Evolutionary conservation across 2,797 vertebrate genomes (phyloP).

Genomic region (Eupleurogrammus muticus): DNA sequence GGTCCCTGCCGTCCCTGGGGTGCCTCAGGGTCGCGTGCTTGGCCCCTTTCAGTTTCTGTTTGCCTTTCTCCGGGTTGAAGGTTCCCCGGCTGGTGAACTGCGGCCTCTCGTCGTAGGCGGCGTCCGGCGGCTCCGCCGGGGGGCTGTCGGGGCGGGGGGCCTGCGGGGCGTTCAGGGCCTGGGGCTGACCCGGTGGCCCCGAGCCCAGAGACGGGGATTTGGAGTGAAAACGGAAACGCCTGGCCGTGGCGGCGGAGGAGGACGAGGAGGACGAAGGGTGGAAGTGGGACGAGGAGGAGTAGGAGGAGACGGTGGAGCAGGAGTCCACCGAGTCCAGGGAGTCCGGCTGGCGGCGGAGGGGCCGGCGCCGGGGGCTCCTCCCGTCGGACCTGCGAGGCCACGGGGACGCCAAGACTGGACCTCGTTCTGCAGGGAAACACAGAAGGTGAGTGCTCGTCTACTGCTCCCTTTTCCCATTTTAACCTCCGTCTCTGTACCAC

Average conservation of each 20-base stretch:
- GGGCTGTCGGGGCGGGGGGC: constrained; percentile 55
- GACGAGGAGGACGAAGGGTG: constrained; percentile 84
- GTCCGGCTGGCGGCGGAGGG: constrained; percentile 84
- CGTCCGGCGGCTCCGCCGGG: constrained; percentile 65
- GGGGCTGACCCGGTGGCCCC: constrained; percentile 36
- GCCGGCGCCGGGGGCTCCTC: constrained; percentile 80
- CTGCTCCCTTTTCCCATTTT: background rate
- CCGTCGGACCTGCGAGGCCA: constrained; percentile 84
- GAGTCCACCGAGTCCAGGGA: constrained; percentile 84
- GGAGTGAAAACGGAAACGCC: constrained; percentile 90
- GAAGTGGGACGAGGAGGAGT: constrained; percentile 86
- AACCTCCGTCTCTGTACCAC: background rate
- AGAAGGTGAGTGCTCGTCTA: background rate
- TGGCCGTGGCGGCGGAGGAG: constrained; percentile 80
- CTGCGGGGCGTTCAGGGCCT: constrained; percentile 16
- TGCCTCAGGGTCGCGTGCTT: constrained; percentile 88
- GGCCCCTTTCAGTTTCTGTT: constrained; percentile 92
- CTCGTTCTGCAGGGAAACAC: constrained; percentile 84
- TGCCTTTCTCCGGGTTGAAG: constrained; percentile 94
- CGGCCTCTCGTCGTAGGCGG: constrained; percentile 81
- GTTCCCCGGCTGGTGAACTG: constrained; percentile 94
- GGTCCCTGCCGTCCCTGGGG: constrained; percentile 85
- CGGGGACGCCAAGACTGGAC: constrained; percentile 74
- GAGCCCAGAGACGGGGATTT: constrained; percentile 84
- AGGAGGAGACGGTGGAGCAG: constrained; percentile 83